Conservation (phyloP, 2,888 invertebrate genomes). For the Pseudococcus jackbeardsleyi region DNA sequence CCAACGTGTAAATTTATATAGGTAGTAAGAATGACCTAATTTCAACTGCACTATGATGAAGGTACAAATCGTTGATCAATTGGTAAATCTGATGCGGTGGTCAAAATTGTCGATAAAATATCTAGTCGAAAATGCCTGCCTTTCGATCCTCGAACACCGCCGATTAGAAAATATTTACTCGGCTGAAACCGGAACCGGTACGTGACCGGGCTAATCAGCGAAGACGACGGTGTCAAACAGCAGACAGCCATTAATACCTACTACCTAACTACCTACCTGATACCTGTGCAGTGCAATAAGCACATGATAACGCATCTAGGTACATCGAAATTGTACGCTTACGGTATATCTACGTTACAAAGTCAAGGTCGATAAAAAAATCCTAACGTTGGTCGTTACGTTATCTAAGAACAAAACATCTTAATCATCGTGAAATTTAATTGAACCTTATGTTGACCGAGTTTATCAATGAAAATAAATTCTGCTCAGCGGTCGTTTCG, state of each 20-base stretch:
- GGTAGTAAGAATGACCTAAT: not conserved
- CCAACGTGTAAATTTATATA: not conserved
- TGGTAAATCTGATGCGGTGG: not conserved
- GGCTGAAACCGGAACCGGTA: not conserved
- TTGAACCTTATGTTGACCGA: not conserved
- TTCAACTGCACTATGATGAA: not conserved
- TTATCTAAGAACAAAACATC: not conserved
- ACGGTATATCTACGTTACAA: not conserved
- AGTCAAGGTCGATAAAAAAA: constrained; percentile 4
- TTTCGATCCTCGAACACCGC: not conserved
- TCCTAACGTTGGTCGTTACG: not conserved
- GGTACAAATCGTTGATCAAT: not conserved
- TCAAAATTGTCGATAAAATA: no score
- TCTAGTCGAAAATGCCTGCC: not conserved
- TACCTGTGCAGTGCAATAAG: not conserved
- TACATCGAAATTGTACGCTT: not conserved
- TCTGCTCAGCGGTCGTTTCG: not conserved
- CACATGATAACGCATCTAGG: not conserved
- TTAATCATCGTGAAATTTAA: not conserved
- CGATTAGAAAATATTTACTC: not conserved
- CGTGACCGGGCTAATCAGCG: not conserved
- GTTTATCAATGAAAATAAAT: not conserved
- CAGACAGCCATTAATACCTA: not conserved
- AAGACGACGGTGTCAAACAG: not conserved
- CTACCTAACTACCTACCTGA: no score